Evolutionary conservation across 1,140 invertebrate species (phyloP).

Genomic region (Pogonus chalceus): DNA sequence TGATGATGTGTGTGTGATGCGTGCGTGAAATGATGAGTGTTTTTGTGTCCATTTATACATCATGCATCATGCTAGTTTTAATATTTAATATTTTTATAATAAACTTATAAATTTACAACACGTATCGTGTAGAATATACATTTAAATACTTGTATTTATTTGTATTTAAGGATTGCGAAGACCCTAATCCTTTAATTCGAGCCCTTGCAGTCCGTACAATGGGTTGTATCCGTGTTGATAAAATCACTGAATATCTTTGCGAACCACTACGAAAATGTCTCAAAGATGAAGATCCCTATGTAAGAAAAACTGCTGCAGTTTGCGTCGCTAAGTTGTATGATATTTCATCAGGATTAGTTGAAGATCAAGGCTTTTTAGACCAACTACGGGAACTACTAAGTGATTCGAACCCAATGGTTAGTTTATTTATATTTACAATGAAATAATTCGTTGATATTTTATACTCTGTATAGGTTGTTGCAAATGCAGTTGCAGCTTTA

Average conservation of each 20-base stretch:
- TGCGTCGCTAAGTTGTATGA: slow-evolving; percentile 99
- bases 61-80: not conserved
- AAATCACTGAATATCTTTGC: slow-evolving; percentile 99
- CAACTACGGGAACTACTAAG: slow-evolving; percentile 93
- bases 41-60: not conserved
- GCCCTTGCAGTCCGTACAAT: slow-evolving; percentile 98
- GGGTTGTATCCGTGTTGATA: slow-evolving; percentile 99
- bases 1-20: not conserved
- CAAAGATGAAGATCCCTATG: slow-evolving; percentile 99
- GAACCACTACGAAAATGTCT: slow-evolving; percentile 97
- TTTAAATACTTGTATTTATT: slow-evolving; percentile 8
- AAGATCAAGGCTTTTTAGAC: slow-evolving; percentile 97
- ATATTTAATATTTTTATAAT: not conserved
- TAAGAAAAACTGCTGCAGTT: slow-evolving; percentile 97
- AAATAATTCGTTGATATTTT: too few species aligned
- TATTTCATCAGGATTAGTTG: slow-evolving; percentile 94
- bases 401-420: slow-evolving; percentile 99
- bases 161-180: slow-evolving; percentile 86
- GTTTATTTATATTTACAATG: too few species aligned
- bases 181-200: slow-evolving; percentile 97
- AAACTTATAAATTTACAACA: too few species aligned
- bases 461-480: too few species aligned
- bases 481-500: slow-evolving; percentile 97
- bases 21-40: not conserved
- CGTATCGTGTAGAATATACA: not conserved